Evolutionary conservation across 2,888 invertebrate species (phyloP), one percentile per base, ranked within the genome.

Genomic region (Oscheius sp.): DNA sequence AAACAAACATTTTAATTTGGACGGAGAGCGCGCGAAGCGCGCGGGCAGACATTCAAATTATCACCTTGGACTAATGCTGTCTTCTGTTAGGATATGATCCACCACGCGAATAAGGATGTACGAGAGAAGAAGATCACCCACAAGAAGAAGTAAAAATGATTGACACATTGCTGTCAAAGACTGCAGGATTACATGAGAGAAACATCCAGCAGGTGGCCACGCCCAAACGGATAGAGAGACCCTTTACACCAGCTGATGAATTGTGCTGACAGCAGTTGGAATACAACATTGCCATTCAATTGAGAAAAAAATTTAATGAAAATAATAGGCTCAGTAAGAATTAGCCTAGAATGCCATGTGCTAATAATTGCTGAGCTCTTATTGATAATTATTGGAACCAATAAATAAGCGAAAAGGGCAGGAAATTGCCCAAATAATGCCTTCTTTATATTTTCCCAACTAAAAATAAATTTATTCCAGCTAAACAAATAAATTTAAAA

Each of bases 221-320:
- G 66, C 52, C 66, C 66, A 41, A 43, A 12, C 9, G 5, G 9
- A 35, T 9, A 9, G 35, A 35, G 3, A 35, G 21, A 45, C 63
- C n/a, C 46, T 52, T 66, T 66, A 66, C 66, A 66, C 52, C 66
- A 29, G 52, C 52, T 66, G 66, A 66, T 52, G 49, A 52, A 66
- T 66, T 41, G 66, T 66, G 52, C 66, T 66, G 66, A 66, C 66
- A 66, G 66, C 66, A 16, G 66, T 49, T 66, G 27, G 13, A 18
- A 21, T 25, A 66, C 52, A 66, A 29, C 66, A 29, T 66, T 53
- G 53, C 21, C 25, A 23, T 53, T 25, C 53, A 23, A 7, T 21
- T 12, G 53, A 18, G 53, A 53, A 9, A 53, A 3, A 23, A 53
- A 23, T 18, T n/a, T n/a, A n/a, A n/a, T n/a, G n/a, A n/a, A n/a